phyloP scores from a whole-genome alignment of 2,888 invertebrate genomes.

The Drosophila subsilvestris region DNA sequence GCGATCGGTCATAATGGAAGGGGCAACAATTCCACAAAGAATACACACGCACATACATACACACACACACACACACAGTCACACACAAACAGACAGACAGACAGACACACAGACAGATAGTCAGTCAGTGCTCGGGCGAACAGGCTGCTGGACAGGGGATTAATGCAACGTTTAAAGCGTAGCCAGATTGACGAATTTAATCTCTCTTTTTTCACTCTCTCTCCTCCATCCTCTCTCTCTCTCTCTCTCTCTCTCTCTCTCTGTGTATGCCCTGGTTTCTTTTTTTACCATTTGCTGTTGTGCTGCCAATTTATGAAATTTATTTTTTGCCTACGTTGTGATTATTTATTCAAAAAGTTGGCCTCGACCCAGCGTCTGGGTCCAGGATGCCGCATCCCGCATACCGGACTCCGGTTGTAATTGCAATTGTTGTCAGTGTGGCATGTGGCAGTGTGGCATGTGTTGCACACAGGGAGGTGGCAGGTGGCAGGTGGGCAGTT shows the following conservation, averaged over 20 bases:
- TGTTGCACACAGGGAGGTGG: not conserved
- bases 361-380: conserved; percentile 43
- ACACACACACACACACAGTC: not conserved
- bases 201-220: conserved; percentile 9
- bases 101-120: not conserved
- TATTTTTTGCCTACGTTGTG: conserved; percentile 75
- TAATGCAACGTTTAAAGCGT: conserved; percentile 73
- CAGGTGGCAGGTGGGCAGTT: not conserved
- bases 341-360: conserved; percentile 75
- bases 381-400: conserved; percentile 7
- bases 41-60: not conserved
- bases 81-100: too few species aligned
- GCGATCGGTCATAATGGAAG: not conserved
- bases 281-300: conserved; percentile 3
- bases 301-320: conserved; percentile 70
- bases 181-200: conserved; percentile 74
- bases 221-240: conserved; percentile 1
- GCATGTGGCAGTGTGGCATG: not conserved
- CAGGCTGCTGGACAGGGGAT: conserved; percentile 45
- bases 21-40: not conserved
- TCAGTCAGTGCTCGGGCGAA: not conserved
- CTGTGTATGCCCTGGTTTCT: conserved; percentile 3
- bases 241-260: conserved; percentile 4
- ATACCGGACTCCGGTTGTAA: conserved; percentile 23
- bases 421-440: conserved; percentile 42